Evolutionary conservation across 2,113 vertebrate genomes (phyloP).

Genomic region (Protobothrops mucrosquamatus): DNA sequence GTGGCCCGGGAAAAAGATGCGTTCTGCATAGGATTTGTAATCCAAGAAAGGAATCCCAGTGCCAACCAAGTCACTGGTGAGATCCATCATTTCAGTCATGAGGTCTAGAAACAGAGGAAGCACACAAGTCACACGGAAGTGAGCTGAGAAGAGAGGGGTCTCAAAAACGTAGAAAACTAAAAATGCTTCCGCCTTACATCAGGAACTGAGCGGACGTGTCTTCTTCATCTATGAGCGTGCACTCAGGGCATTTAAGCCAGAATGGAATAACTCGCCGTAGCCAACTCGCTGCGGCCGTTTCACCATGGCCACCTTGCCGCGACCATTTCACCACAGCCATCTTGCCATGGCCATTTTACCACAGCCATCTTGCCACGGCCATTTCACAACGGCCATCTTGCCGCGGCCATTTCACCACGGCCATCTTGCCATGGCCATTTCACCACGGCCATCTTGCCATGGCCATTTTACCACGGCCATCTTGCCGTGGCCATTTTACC

Average conservation of each 20-base stretch:
- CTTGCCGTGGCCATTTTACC: neutral
- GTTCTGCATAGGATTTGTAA: constrained; percentile 92
- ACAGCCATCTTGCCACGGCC: no score
- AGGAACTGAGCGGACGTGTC: neutral
- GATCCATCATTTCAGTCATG: constrained; percentile 99
- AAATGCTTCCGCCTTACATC: neutral
- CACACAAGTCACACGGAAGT: neutral
- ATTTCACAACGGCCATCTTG: no score
- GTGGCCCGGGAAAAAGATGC: constrained; percentile 97
- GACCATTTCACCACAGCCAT: no score
- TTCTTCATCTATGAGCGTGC: neutral
- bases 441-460: no score
- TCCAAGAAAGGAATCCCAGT: constrained; percentile 96
- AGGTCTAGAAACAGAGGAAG: constrained; percentile 76
- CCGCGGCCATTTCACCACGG: no score
- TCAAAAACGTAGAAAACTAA: neutral
- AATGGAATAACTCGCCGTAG: neutral
- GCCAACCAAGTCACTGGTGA: constrained; percentile 94
- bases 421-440: no score
- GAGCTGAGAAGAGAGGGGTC: neutral
- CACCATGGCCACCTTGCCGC: no score
- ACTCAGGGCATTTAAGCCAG: neutral
- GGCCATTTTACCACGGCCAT: no score
- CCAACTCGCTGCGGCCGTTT: neutral
- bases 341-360: no score